Conservation (phyloP, 2,888 invertebrate species). For the Trichogramma dendrolimi region DNA sequence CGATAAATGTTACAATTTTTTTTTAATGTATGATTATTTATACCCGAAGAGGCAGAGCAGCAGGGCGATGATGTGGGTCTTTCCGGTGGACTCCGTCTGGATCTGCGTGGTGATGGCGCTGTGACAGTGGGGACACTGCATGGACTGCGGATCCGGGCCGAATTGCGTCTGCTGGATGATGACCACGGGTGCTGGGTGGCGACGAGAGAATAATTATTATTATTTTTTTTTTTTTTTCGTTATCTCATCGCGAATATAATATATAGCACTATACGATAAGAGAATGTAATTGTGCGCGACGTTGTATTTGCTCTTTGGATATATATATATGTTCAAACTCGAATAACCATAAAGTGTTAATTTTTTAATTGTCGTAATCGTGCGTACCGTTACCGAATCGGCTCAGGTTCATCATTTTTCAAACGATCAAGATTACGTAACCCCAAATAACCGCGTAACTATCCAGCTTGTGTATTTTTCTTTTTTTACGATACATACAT, state of each 20-base stretch:
- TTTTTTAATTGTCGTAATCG: too few species aligned
- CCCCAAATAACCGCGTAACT: too few species aligned
- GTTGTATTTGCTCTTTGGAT: too few species aligned
- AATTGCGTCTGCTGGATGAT: conserved; percentile 33
- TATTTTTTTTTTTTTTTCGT: not conserved
- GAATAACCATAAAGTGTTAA: too few species aligned
- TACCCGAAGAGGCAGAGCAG: conserved; percentile 53
- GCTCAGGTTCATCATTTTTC: too few species aligned
- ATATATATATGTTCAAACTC: too few species aligned
- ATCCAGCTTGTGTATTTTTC: too few species aligned
- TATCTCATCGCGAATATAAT: not conserved
- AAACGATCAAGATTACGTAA: too few species aligned
- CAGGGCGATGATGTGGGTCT: conserved; percentile 55
- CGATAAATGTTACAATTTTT: not conserved
- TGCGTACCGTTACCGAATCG: too few species aligned
- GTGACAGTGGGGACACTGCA: conserved; percentile 54
- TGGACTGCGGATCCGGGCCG: conserved; percentile 47
- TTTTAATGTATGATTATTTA: conserved; percentile 26
- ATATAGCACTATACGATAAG: not conserved
- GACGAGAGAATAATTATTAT: not conserved
- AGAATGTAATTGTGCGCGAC: too few species aligned
- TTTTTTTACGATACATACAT: too few species aligned
- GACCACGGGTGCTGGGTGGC: conserved; percentile 24
- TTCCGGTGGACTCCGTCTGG: conserved; percentile 49
- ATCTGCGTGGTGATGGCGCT: conserved; percentile 50